Conservation (phyloP, 2,113 vertebrate species). For the Felis catus region DNA sequence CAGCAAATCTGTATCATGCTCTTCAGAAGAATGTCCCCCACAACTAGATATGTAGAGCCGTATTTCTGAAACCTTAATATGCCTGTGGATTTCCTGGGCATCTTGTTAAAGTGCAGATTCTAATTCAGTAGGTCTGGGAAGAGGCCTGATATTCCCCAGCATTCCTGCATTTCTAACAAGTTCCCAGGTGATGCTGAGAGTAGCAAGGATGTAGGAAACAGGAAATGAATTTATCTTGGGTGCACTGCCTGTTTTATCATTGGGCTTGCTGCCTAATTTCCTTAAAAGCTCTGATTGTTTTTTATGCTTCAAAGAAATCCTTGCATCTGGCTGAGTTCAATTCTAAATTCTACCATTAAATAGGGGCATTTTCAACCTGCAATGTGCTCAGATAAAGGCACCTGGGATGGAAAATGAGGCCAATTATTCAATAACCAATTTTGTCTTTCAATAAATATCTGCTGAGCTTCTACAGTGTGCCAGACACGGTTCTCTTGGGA, state of each 20-base stretch:
- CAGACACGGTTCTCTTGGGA: background rate
- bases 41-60: background rate
- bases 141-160: background rate
- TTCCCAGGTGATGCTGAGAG: background rate
- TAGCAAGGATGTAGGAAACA: background rate
- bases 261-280: slow-evolving; percentile 41
- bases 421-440: slow-evolving; percentile 36
- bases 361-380: background rate
- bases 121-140: background rate
- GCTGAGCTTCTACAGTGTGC: background rate
- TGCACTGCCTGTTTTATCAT: background rate
- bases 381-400: background rate
- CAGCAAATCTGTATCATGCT: background rate
- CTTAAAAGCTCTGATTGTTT: slow-evolving; percentile 49
- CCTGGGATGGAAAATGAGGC: background rate
- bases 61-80: background rate
- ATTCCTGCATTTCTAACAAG: slow-evolving; percentile 20
- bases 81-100: background rate
- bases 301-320: slow-evolving; percentile 32
- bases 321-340: slow-evolving; percentile 29
- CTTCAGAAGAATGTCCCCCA: background rate
- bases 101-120: slow-evolving; percentile 5
- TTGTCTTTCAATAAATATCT: background rate
- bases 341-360: slow-evolving; percentile 25
- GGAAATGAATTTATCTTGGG: background rate